Conservation (phyloP, 2,888 invertebrate genomes). For the Hirtodrosophila duncani region DNA sequence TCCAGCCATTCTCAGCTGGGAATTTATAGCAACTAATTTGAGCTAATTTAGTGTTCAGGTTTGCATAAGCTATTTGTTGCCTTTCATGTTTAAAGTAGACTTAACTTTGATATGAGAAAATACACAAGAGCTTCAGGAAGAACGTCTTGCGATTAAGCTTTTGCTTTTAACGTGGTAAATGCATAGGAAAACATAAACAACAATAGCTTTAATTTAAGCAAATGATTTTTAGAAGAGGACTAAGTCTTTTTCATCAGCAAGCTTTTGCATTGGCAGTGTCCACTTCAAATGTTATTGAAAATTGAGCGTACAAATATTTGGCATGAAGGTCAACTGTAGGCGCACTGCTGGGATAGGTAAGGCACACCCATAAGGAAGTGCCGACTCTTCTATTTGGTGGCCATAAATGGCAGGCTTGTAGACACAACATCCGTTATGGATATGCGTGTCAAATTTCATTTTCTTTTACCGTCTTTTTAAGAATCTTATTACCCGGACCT, state of each 20-base stretch:
- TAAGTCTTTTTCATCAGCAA: too few species aligned
- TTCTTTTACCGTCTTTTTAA: constrained; percentile 37
- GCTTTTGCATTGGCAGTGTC: too few species aligned
- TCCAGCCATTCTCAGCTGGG: constrained; percentile 17
- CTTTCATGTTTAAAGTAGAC: constrained; percentile 8
- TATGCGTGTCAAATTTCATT: constrained; percentile 54
- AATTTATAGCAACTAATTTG: constrained; percentile 36
- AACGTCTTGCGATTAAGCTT: too few species aligned
- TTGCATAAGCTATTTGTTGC: constrained; percentile 29
- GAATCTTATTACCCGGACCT: constrained; percentile 19
- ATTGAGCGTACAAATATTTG: constrained; percentile 34
- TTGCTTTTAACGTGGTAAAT: too few species aligned
- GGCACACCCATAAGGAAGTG: constrained; percentile 42
- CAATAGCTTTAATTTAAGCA: constrained; percentile 22
- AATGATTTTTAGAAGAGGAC: constrained; percentile 34
- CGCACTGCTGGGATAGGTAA: constrained; percentile 4
- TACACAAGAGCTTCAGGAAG: too few species aligned
- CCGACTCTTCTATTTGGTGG: constrained; percentile 11
- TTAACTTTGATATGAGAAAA: too few species aligned
- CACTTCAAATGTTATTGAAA: too few species aligned
- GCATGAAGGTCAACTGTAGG: constrained; percentile 51
- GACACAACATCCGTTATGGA: constrained; percentile 53
- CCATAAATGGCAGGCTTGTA: constrained; percentile 10
- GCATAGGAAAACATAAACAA: too few species aligned
- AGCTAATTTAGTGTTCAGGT: constrained; percentile 49